A percentile compares a stretch with the other conserved stretches of the same genome.
Evolutionary conservation across 1,140 invertebrate genomes (phyloP).

Genomic region (Drosophila kohkoa): DNA sequence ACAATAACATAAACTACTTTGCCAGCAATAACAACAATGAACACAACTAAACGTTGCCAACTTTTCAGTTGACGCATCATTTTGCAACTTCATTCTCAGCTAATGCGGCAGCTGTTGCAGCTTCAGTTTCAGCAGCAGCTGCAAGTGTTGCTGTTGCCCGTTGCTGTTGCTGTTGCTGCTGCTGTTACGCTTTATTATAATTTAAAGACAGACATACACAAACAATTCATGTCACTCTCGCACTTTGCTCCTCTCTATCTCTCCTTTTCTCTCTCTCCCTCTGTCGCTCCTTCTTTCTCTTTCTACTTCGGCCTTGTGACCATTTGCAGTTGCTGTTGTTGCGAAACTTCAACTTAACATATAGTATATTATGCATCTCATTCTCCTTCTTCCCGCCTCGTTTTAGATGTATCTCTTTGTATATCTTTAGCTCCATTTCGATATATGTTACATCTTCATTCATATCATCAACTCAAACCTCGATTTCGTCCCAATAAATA

Average conservation of each 20-base stretch:
- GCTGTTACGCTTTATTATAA: conserved; percentile 59
- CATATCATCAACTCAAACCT: too few species aligned
- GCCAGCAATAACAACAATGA: conserved; percentile 16
- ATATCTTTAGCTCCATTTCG: too few species aligned
- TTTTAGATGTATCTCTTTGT: not conserved
- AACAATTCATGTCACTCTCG: not conserved
- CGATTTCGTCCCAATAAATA: too few species aligned
- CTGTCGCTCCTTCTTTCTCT: not conserved
- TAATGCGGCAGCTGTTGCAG: conserved; percentile 46
- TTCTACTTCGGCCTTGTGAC: conserved; percentile 5
- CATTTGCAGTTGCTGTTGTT: conserved; percentile 34
- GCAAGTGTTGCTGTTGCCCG: too few species aligned
- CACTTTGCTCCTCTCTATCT: not conserved
- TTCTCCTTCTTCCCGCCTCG: not conserved
- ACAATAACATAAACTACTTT: conserved; percentile 19
- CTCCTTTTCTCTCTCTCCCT: not conserved
- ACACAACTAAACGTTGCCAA: conserved; percentile 30
- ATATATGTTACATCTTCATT: too few species aligned
- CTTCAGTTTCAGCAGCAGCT: not conserved
- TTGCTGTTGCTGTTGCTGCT: conserved; percentile 11
- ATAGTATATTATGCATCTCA: conserved; percentile 1
- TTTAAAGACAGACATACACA: conserved; percentile 48
- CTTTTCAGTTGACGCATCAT: conserved; percentile 51
- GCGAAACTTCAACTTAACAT: conserved; percentile 46
- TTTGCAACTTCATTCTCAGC: conserved; percentile 68